phyloP scores from a whole-genome alignment of 1,140 invertebrate genomes.

The Ectropis grisescens region DNA sequence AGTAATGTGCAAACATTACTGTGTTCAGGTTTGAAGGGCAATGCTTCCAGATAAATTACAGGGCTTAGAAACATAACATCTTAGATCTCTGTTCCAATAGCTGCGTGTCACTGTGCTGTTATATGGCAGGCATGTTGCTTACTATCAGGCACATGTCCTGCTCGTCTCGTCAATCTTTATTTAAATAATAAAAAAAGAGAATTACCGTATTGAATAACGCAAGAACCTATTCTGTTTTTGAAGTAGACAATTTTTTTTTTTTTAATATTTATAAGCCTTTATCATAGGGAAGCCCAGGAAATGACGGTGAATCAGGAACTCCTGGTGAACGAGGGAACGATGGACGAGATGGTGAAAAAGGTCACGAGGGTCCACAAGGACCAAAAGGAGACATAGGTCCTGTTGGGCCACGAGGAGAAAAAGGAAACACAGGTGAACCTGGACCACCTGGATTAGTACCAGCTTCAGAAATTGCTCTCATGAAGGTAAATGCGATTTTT shows the following conservation, averaged over 20 bases:
- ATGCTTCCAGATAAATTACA: too few species aligned
- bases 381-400: constrained; percentile 24
- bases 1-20: too few species aligned
- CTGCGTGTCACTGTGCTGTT: too few species aligned
- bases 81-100: too few species aligned
- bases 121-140: too few species aligned
- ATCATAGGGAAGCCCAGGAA: constrained; percentile 26
- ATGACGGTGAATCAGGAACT: constrained; percentile 9
- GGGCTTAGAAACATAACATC: too few species aligned
- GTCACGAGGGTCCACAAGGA: constrained; percentile 21
- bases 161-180: too few species aligned
- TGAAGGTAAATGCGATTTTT: constrained; percentile 35
- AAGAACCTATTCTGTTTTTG: too few species aligned
- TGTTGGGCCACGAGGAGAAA: constrained; percentile 23
- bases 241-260: constrained; percentile 1
- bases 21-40: too few species aligned
- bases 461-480: constrained; percentile 19
- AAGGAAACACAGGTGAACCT: constrained; percentile 31
- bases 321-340: constrained; percentile 17
- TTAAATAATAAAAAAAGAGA: too few species aligned
- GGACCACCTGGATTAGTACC: constrained; percentile 27
- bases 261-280: constrained; percentile 1
- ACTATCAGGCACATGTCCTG: too few species aligned
- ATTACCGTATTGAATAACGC: too few species aligned
- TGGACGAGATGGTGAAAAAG: constrained; percentile 23